Evolutionary conservation across 1,140 invertebrate genomes (phyloP).

Genomic region (Pogonomyrmex barbatus): DNA sequence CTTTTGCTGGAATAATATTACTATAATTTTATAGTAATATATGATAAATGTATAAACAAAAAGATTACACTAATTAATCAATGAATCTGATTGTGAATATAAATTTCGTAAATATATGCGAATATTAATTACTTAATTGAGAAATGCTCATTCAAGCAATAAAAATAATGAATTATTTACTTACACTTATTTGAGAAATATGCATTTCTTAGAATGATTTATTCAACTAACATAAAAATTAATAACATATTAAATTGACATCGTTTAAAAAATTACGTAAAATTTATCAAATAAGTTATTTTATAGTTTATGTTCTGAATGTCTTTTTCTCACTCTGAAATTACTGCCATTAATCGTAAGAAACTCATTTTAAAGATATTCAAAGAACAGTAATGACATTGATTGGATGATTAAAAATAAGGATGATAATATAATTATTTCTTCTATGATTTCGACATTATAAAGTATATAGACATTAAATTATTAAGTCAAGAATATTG

Average conservation of each 20-base stretch:
- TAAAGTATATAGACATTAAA: background rate
- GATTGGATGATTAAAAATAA: background rate
- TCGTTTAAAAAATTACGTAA: conserved; percentile 23
- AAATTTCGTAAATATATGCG: conserved; percentile 7
- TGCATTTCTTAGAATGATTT: conserved; percentile 12
- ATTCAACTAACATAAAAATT: conserved; percentile 45
- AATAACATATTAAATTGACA: background rate
- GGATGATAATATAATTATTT: background rate
- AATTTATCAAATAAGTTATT: background rate
- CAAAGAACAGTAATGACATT: background rate
- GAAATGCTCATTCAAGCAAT: background rate
- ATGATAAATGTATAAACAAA: background rate
- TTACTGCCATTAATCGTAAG: background rate
- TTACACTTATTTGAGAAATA: background rate
- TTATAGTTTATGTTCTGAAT: conserved; percentile 7
- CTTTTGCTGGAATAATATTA: conserved; percentile 14
- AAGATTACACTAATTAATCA: background rate
- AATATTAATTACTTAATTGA: conserved; percentile 8
- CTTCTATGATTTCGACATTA: background rate
- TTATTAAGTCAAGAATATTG: background rate
- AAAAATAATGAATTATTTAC: conserved; percentile 37
- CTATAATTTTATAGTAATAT: background rate
- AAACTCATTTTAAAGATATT: conserved; percentile 18
- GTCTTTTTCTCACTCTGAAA: conserved; percentile 4
- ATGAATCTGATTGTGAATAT: background rate